Evolutionary conservation across 2,888 invertebrate genomes (phyloP).

Genomic region (Nemoura dubitans): DNA sequence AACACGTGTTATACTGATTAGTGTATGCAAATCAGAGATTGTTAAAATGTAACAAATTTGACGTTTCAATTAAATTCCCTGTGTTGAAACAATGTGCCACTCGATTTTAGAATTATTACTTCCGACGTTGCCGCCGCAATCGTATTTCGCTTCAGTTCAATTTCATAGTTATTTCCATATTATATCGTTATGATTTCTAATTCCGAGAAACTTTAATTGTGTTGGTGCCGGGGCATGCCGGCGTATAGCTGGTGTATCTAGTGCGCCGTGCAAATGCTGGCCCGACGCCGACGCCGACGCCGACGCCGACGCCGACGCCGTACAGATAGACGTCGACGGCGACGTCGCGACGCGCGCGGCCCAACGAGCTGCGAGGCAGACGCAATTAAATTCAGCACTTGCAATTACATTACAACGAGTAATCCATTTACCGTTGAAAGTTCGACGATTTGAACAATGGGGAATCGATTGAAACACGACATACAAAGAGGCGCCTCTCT

Average conservation of each 20-base stretch:
- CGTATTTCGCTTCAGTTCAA: not conserved
- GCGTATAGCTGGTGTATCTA: too few species aligned
- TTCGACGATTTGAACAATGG: conserved; percentile 12
- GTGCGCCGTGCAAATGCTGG: too few species aligned
- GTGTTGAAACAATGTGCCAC: not conserved
- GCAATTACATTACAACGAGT: conserved; percentile 2
- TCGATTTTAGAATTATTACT: not conserved
- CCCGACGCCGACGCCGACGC: too few species aligned
- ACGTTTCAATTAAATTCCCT: not conserved
- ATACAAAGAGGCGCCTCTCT: not conserved
- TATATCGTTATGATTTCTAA: conserved; percentile 7
- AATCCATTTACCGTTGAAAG: not conserved
- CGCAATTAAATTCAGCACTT: not conserved
- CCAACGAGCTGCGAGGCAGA: not conserved
- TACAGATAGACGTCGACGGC: not conserved
- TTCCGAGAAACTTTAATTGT: not conserved
- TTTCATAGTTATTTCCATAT: not conserved
- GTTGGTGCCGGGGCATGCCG: too few species aligned
- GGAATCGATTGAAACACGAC: not conserved
- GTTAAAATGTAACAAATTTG: not conserved
- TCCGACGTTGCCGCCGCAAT: not conserved
- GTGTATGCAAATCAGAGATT: not conserved
- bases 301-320: too few species aligned
- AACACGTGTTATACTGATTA: not conserved
- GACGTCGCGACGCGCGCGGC: not conserved